Base-by-base conservation (phyloP, 2,888 invertebrate genomes). In the Dryomyza anilis region DNA sequence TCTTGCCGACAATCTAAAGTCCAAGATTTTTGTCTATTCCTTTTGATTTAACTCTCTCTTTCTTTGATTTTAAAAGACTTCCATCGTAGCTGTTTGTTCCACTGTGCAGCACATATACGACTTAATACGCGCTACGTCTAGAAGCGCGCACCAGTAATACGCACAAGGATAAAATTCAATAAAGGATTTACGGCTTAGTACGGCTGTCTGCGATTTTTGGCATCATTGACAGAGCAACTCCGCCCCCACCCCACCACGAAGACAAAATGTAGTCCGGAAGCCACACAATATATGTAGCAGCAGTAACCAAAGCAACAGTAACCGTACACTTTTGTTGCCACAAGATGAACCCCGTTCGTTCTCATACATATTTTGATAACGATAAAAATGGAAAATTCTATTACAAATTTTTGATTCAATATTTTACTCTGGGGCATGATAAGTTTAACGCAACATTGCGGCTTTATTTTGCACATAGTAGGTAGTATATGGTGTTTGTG, bases 401-500 rank as follows among this genome's bases (percentile, higher is more conserved):
- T 77, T 77, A 76, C 76, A 78, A 76, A 55, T 56, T 63, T 63
- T 56, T 63, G 63, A 69, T 71, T 71, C 67, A 76, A 76, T 78
- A 78, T 78, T 79, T 80, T 70, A 73, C 80, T 78, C 78, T 70
- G 65, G 79, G 78, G 80, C 73, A 77, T 76, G 78, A 80, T 80
- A 80, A 78, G 78, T 55, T 55, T 19, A 55, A 33, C 36, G 55
- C 14, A 55, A 36, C 77, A 72, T 77, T 67, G 12, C 39, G 39
- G 8, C 39, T 3, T 2, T 39, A n/a, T n/a, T 39, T 39, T 39
- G 39, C 3, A n/a, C n/a, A n/a, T 7, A n/a, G 39, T 39, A 6
- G 3, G 39, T 39, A n/a, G 39, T 39, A 5, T 7, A 4, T 39
- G 3, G 8, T 39, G 12, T 12, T 39, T 39, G 4, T 39, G 39